phyloP scores from a whole-genome alignment of 1,140 invertebrate genomes.

The Glomeris maerens region DNA sequence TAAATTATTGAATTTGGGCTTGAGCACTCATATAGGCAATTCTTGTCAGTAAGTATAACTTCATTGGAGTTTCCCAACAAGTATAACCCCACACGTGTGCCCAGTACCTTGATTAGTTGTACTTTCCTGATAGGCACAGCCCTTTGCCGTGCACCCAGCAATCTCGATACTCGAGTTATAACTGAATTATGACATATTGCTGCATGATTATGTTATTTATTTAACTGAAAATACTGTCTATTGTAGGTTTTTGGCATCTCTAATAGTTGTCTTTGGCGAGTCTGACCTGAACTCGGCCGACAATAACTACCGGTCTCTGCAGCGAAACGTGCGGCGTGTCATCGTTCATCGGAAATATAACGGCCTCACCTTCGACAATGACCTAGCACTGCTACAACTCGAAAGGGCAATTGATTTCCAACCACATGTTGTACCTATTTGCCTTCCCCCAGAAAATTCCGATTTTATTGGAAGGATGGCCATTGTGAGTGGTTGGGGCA shows the following conservation, averaged over 20 bases:
- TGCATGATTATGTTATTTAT: conserved; percentile 5
- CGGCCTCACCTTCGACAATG: conserved; percentile 77
- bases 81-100: too few relatives aligned
- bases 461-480: conserved; percentile 70
- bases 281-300: conserved; percentile 71
- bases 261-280: conserved; percentile 80
- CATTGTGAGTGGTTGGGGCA: conserved; percentile 63
- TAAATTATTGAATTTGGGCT: too few relatives aligned
- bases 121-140: too few relatives aligned
- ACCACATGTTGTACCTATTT: conserved; percentile 80
- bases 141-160: too few relatives aligned
- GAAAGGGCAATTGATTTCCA: conserved; percentile 70
- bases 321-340: conserved; percentile 69
- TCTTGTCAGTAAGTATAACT: too few relatives aligned
- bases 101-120: too few relatives aligned
- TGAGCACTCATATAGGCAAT: too few relatives aligned
- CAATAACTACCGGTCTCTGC: conserved; percentile 56
- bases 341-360: conserved; percentile 80
- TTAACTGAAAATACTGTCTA: too few relatives aligned
- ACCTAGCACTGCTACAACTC: conserved; percentile 68
- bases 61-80: too few relatives aligned
- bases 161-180: too few relatives aligned
- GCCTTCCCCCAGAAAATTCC: conserved; percentile 56
- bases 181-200: too few relatives aligned
- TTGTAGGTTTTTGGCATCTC: conserved; percentile 65